Base-by-base conservation (phyloP, 1,140 invertebrate genomes). In the Cephus cinctus region DNA sequence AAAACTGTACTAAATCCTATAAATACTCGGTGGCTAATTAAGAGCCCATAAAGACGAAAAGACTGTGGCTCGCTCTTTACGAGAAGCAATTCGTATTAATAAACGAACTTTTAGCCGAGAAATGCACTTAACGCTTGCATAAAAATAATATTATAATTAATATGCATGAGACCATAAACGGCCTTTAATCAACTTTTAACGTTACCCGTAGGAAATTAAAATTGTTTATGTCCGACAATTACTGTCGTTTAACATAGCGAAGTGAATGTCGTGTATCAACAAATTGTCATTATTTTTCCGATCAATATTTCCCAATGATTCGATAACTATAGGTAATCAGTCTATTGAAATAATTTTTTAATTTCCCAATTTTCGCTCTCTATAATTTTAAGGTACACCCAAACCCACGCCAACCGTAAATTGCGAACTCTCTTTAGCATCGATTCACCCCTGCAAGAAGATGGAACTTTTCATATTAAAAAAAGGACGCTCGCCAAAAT, bases 51-150 rank as follows among this genome's bases (percentile, higher is more conserved):
- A 55, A 55, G 19, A 40, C 43, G 32, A 34, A 36, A 35, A 32
- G 23, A 14, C 19, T 21, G 12, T 27, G 23, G 39, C 15, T 12
- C 32, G 12, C 41, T 40, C 50, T 68, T 65, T 63, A 61, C 53
- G 52, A 57, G 48, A 39, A 48, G 56, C 65, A 57, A 63, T 68
- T 62, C 47, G 58, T 63, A 68, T 68, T 66, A 66, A 68, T 68
- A 68, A 63, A 65, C 56, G 36, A 66, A 68, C 59, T 67, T 67
- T 63, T 38, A 16, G 38, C 41, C 11, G 38, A 44, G 32, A 40
- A 48, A 50, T 49, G 38, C 50, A 36, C 56, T 59, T 54, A 50
- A 36, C 30, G 19, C 32, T n/a, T 15, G 4, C 41, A 36, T 12
- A 25, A 43, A 49, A 5, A 5, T 15, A 25, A 66, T 61, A 59